Percentiles rank a stretch among this genome's conserved stretches.
Conservation (phyloP, 2,888 invertebrate species). For the Callinectes sapidus region DNA sequence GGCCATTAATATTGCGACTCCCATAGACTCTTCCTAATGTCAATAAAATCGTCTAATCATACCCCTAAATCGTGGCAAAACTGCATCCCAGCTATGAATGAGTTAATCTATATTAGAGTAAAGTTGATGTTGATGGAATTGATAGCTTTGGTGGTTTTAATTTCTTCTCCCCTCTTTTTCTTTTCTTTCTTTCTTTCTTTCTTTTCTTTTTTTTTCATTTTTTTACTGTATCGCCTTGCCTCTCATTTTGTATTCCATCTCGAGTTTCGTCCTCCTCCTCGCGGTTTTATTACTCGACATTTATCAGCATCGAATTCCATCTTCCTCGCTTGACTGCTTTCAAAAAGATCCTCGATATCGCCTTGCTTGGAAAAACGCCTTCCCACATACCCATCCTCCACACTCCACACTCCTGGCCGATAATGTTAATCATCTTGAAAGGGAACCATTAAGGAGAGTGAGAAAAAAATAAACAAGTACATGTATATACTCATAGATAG, state of each 20-base stretch:
- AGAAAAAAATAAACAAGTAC: background rate
- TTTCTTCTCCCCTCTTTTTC: too few species aligned
- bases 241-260: background rate
- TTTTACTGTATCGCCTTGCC: background rate
- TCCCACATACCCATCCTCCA: background rate
- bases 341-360: background rate
- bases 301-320: background rate
- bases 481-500: background rate
- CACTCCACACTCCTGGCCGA: background rate
- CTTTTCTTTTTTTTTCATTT: background rate
- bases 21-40: too few species aligned
- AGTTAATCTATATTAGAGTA: too few species aligned
- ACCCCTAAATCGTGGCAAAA: too few species aligned
- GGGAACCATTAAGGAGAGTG: background rate
- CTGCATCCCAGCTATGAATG: too few species aligned
- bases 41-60: too few species aligned
- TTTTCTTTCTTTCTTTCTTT: background rate
- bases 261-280: background rate
- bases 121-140: background rate
- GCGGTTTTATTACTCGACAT: background rate
- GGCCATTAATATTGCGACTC: too few species aligned
- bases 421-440: background rate
- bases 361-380: background rate
- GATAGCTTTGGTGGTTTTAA: background rate
- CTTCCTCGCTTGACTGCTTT: background rate